These are phyloP conservation scores for Dendrolimus punctatus DNA, from an alignment of 1,140 invertebrate species.

Conservation along the genomic window DNA sequence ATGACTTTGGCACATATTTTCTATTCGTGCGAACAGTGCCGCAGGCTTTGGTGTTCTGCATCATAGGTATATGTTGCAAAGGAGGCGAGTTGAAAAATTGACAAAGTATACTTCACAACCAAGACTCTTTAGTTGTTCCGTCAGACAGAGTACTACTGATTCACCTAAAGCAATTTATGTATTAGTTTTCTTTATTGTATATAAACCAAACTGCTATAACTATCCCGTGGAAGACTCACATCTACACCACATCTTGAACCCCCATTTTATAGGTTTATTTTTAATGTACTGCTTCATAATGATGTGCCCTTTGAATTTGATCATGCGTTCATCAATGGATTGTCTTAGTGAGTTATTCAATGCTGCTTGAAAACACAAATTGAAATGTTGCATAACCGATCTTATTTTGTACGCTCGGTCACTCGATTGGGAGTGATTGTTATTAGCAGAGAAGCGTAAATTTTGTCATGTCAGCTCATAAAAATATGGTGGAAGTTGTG, in stretches of 20 bases:
- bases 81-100: too few species aligned
- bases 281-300: slow-evolving; percentile 27
- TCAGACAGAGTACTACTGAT: slow-evolving; percentile 32
- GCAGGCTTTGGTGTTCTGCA: slow-evolving; percentile 7
- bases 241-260: slow-evolving; percentile 28
- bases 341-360: slow-evolving; percentile 24
- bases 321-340: slow-evolving; percentile 25
- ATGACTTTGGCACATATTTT: slow-evolving; percentile 22
- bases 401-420: slow-evolving; percentile 28
- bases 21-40: slow-evolving; percentile 5
- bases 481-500: too few species aligned
- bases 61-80: slow-evolving; percentile 33
- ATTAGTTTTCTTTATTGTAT: slow-evolving; percentile 26
- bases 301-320: slow-evolving; percentile 26
- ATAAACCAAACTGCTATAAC: slow-evolving; percentile 32
- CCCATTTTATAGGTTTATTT: slow-evolving; percentile 32
- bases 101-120: slow-evolving; percentile 29
- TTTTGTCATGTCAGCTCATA: too few species aligned
- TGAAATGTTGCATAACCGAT: slow-evolving; percentile 26
- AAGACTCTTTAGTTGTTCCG: slow-evolving; percentile 22
- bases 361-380: slow-evolving; percentile 21
- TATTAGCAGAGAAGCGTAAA: slow-evolving; percentile 17
- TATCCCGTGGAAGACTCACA: slow-evolving; percentile 25
- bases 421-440: too few species aligned
- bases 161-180: slow-evolving; percentile 26